Evolutionary conservation across 2,797 vertebrate species (phyloP).

Genomic region (Dallia pectoralis): DNA sequence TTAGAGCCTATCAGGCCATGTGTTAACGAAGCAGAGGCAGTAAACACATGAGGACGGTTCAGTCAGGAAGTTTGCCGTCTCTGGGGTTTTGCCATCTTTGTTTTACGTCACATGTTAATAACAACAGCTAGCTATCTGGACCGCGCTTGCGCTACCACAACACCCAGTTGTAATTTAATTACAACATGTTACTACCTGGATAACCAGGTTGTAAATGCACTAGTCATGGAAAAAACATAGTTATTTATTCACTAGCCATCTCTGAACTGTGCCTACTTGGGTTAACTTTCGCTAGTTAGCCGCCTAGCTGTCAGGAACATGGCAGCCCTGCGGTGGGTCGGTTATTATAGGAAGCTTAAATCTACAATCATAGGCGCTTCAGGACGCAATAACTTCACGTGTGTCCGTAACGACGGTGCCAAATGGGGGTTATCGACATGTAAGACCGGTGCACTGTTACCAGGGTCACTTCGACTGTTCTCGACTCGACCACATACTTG

Average conservation of each 20-base stretch:
- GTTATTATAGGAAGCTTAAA: constrained; percentile 48
- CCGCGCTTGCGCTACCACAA: not conserved
- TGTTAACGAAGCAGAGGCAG: not conserved
- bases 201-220: not conserved
- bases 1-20: not conserved
- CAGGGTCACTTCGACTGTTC: constrained; percentile 18
- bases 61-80: not conserved
- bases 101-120: constrained; percentile 7
- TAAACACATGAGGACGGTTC: not conserved
- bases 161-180: not conserved
- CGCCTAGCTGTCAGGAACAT: constrained; percentile 42
- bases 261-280: not conserved
- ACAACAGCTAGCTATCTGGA: not conserved
- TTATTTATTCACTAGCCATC: not conserved
- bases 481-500: constrained; percentile 29
- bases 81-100: not conserved
- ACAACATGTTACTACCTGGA: not conserved
- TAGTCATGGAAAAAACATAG: not conserved
- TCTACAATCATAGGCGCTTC: constrained; percentile 44
- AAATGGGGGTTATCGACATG: constrained; percentile 21
- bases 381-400: constrained; percentile 27
- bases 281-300: not conserved
- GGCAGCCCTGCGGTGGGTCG: constrained; percentile 57
- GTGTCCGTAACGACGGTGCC: not conserved
- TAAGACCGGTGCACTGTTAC: constrained; percentile 15